These are phyloP conservation scores for Zoanthus sansibaricus DNA, from an alignment of 92 coral and sea anemone species.

Conservation along the genomic window DNA sequence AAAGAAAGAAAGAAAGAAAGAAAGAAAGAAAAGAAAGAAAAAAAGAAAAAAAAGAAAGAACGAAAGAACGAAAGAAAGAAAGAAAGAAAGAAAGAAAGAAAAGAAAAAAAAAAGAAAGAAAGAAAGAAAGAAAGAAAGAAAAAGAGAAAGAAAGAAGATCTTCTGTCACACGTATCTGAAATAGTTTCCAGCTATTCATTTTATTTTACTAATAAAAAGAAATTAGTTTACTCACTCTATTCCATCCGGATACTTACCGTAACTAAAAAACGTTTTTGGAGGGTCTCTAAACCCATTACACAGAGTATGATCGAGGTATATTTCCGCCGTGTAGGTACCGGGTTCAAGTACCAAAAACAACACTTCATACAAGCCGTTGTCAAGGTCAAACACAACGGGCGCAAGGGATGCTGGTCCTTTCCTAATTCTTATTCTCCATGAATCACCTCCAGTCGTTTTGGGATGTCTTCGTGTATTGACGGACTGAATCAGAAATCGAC, in stretches of 20 bases:
- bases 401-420: constrained; percentile 92
- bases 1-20: not conserved
- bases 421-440: constrained; percentile 84
- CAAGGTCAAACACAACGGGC: constrained; percentile 79
- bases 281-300: constrained; percentile 91
- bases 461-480: constrained; percentile 60
- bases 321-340: constrained; percentile 73
- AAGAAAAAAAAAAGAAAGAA: not conserved
- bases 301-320: constrained; percentile 75
- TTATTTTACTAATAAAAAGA: no score
- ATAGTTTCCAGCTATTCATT: no score
- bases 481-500: constrained; percentile 85
- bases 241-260: constrained; percentile 50
- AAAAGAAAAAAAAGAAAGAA: not conserved
- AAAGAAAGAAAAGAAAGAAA: not conserved
- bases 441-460: constrained; percentile 84
- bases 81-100: not conserved
- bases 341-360: constrained; percentile 76
- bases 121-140: not conserved
- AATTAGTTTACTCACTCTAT: not conserved
- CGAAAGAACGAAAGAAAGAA: not conserved
- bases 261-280: constrained; percentile 72
- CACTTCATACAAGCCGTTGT: constrained; percentile 82
- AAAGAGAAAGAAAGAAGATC: not conserved
- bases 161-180: no score